A percentile compares a stretch with the other conserved stretches of the same genome.
phyloP scores from a whole-genome alignment of 1,140 invertebrate genomes.

The Lasaia peninsularis region DNA sequence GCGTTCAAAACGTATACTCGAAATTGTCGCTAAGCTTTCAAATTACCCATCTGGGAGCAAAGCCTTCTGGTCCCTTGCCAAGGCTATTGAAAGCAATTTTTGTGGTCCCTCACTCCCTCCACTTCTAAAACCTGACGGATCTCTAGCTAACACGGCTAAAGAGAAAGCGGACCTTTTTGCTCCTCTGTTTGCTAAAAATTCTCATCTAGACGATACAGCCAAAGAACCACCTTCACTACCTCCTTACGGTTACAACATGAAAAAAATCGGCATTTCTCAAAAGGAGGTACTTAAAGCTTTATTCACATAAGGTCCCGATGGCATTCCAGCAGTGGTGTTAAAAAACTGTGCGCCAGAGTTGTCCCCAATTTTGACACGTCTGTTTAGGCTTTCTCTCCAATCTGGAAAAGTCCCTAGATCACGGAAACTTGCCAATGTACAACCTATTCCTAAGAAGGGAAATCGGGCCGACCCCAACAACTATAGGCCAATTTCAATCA shows the following conservation, averaged over 20 bases:
- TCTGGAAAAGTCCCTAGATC: background rate
- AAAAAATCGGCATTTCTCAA: background rate
- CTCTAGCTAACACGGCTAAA: constrained; percentile 10
- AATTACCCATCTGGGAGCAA: constrained; percentile 18
- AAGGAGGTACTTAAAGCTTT: background rate
- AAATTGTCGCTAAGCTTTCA: background rate
- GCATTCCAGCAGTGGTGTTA: background rate
- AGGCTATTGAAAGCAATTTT: constrained; percentile 19
- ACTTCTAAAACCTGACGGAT: constrained; percentile 14
- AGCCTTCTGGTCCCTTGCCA: constrained; percentile 24
- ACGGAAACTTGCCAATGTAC: constrained; percentile 15
- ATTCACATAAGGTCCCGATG: background rate
- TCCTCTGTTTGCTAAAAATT: background rate
- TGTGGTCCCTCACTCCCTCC: constrained; percentile 6
- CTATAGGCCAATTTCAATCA: constrained; percentile 28
- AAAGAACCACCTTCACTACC: background rate
- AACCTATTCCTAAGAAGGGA: constrained; percentile 14
- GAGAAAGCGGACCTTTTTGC: constrained; percentile 8
- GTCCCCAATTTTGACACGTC: constrained; percentile 3
- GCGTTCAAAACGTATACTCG: background rate
- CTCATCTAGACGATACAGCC: background rate
- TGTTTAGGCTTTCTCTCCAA: background rate
- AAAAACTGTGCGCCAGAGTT: constrained; percentile 7
- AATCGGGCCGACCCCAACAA: constrained; percentile 15
- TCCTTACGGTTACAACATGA: background rate